phyloP scores from a whole-genome alignment of 2,797 vertebrate species.

The Ambastaia sidthimunki region DNA sequence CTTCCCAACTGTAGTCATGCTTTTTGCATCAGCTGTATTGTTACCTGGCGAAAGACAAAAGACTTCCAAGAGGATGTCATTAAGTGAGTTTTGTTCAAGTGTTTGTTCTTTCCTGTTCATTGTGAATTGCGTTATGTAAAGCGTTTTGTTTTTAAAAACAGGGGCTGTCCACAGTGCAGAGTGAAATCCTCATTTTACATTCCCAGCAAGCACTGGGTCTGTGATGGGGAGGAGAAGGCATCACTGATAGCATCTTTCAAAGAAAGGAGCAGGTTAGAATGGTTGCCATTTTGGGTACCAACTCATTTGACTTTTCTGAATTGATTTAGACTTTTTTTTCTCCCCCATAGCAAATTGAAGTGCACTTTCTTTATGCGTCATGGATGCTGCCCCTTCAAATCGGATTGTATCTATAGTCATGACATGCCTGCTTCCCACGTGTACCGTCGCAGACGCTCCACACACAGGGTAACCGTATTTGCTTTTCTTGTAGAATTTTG shows the following conservation, averaged over 20 bases:
- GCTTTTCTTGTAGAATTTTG: not conserved
- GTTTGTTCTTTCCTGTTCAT: not conserved
- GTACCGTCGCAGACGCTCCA: constrained; percentile 40
- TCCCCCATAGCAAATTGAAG: constrained; percentile 80
- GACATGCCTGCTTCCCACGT: constrained; percentile 63
- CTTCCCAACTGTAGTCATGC: constrained; percentile 88
- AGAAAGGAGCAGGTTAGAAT: constrained; percentile 80
- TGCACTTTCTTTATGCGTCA: constrained; percentile 81
- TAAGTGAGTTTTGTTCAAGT: constrained; percentile 75
- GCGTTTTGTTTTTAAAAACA: constrained; percentile 53
- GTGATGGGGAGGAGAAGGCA: constrained; percentile 78
- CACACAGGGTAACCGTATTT: constrained; percentile 62
- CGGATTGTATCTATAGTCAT: constrained; percentile 87
- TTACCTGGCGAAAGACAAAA: constrained; percentile 85
- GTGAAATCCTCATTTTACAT: constrained; percentile 88
- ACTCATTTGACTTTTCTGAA: not conserved
- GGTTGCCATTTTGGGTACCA: not conserved
- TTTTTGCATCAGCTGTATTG: constrained; percentile 86
- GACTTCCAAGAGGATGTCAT: constrained; percentile 78
- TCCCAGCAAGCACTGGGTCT: constrained; percentile 88
- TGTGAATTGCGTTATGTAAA: not conserved
- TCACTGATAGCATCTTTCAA: constrained; percentile 83
- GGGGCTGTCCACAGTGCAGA: constrained; percentile 89
- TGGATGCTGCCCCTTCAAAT: constrained; percentile 85
- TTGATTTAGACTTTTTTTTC: not conserved